Evolutionary conservation across 1,140 invertebrate genomes (phyloP), one percentile per base, ranked within the genome.

Genomic region (Drosophila pallidifrons): DNA sequence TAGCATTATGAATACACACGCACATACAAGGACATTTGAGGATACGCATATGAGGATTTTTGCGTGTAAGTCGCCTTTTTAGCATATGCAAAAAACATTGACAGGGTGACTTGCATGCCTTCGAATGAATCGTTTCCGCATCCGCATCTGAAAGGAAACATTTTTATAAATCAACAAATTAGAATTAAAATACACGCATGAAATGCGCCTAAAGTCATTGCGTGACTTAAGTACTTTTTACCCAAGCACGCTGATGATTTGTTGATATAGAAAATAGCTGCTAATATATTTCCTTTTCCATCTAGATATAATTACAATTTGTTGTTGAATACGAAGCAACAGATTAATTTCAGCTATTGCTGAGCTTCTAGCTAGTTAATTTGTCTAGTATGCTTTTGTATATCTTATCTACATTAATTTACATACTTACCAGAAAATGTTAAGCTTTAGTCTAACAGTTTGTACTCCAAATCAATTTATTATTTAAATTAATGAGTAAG

Each of bases 1-100:
- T 71, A 72, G 82, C 72, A 79, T 86, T 79, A 71, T 70, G 75
- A 54, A 59, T 72, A 79, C 75, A 68, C 54, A 20, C 46, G 45
- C 4, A 13, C 25, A 43, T 10, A 43, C 11, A 38, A 38, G 35
- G 35, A 38, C 35, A 38, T 38, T 3, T 38, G 7, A 7, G 32
- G 20, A 25, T 32, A 54, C 2, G 4, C 10, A 41, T 10, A 41
- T 51, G 7, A 16, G 7, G 10, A 11, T 28, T 5, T 45, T 5
- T 65, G 61, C 8, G 30, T 25, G 46, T 10, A 43, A 52, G 20
- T 43, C 15, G 15, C 47, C 49, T 45, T 10, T 41, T 65, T 65
- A 65, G 6, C 63, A 65, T 55, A 65, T 55, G 25, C 63, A 43
- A 52, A 49, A 51, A 11, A 43, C 20, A 64, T 25, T 35, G 25